Conservation (phyloP, 1,140 invertebrate genomes). For the Drosophila melanica region DNA sequence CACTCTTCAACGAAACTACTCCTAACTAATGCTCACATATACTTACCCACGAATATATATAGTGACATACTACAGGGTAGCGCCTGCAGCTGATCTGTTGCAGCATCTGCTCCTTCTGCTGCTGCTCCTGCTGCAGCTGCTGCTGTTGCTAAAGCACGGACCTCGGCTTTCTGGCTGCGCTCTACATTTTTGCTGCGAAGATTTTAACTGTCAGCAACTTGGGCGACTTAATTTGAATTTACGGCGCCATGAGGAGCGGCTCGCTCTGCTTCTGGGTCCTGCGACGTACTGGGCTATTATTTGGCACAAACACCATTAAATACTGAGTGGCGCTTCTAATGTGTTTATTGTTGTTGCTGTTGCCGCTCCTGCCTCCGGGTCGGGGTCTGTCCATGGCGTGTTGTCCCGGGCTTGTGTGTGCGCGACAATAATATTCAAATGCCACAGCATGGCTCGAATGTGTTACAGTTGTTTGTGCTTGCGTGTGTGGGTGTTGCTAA, state of each 20-base stretch:
- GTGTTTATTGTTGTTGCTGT: constrained; percentile 58
- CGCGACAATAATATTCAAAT: constrained; percentile 82
- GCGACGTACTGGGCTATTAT: constrained; percentile 62
- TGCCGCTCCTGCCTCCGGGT: constrained; percentile 22
- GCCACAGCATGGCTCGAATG: constrained; percentile 46
- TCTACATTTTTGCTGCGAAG: constrained; percentile 79
- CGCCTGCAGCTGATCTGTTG: constrained; percentile 59
- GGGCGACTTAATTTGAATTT: constrained; percentile 83
- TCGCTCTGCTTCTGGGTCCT: constrained; percentile 22
- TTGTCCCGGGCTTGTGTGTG: constrained; percentile 25
- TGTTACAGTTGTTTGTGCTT: constrained; percentile 44
- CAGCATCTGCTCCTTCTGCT: constrained; percentile 11
- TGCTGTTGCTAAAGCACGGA: constrained; percentile 21
- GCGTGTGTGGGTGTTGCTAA: constrained; percentile 21
- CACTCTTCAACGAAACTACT: constrained; percentile 71
- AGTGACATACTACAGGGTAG: constrained; percentile 24
- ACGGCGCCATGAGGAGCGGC: constrained; percentile 71
- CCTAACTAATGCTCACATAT: constrained; percentile 57
- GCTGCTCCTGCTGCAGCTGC: background rate
- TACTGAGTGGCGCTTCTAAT: constrained; percentile 59
- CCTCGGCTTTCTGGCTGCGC: constrained; percentile 50
- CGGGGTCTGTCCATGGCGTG: constrained; percentile 18
- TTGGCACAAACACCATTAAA: constrained; percentile 79
- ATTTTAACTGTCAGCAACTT: constrained; percentile 82
- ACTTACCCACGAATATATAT: constrained; percentile 24